Conservation (phyloP, 2,113 vertebrate genomes). For the Upupa epops region DNA sequence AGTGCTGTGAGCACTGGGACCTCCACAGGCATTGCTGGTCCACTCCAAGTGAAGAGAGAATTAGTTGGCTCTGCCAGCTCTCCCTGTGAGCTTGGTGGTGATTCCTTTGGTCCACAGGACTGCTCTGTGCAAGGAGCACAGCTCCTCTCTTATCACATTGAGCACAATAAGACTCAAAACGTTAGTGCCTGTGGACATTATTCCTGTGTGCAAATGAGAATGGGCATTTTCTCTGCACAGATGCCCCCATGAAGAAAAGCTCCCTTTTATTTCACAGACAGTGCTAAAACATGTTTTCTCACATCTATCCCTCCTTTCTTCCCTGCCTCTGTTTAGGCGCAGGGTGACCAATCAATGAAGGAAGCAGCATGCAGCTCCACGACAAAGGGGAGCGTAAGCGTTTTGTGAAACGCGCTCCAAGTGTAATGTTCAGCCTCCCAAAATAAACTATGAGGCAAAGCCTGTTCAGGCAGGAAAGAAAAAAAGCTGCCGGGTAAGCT, state of each 20-base stretch:
- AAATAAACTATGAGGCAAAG: background rate
- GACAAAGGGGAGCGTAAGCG: background rate
- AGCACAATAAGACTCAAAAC: background rate
- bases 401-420: background rate
- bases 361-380: background rate
- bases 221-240: background rate
- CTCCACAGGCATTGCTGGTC: background rate
- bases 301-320: background rate
- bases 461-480: background rate
- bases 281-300: background rate
- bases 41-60: background rate
- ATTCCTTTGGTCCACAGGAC: background rate
- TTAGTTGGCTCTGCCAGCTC: background rate
- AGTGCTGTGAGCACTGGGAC: background rate
- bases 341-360: background rate
- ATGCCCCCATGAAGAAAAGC: background rate
- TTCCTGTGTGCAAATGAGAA: background rate
- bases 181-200: background rate
- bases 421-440: background rate
- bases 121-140: background rate
- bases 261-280: background rate
- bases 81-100: accelerated
- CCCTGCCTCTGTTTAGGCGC: background rate
- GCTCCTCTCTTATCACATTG: accelerated
- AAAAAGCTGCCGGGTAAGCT: background rate